These are phyloP conservation scores for Bombyx huttoni DNA, from an alignment of 2,888 invertebrate species.

Conservation along the genomic window DNA sequence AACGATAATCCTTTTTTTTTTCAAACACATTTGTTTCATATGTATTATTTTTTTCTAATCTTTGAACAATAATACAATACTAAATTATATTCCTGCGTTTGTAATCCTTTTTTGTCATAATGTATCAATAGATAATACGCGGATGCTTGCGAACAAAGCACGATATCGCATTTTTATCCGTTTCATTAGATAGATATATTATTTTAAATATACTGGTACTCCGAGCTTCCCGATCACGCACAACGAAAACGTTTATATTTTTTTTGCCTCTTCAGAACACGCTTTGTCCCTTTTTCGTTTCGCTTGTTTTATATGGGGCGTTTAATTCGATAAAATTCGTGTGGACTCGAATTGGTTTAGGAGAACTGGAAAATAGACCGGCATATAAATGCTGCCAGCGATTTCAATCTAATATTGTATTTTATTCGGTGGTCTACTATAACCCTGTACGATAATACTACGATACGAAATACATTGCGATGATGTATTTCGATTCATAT, in stretches of 20 bases:
- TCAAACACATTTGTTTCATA: background rate
- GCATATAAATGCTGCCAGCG: conserved; percentile 22
- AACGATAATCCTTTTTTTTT: too few species aligned
- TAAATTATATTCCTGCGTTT: background rate
- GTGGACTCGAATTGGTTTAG: conserved; percentile 48
- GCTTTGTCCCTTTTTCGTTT: conserved; percentile 52
- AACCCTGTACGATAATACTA: too few species aligned
- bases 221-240: conserved; percentile 15
- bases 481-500: too few species aligned
- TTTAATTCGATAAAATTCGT: conserved; percentile 60
- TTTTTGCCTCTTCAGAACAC: conserved; percentile 32
- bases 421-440: background rate
- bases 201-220: conserved; percentile 13
- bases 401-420: conserved; percentile 9
- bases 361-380: conserved; percentile 31
- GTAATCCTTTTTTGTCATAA: background rate
- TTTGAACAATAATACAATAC: background rate
- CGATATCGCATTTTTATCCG: conserved; percentile 7
- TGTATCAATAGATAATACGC: conserved; percentile 1
- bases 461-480: too few species aligned
- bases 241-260: conserved; percentile 34
- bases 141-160: background rate
- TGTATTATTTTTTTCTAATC: background rate
- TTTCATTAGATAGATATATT: conserved; percentile 19
- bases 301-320: conserved; percentile 58